Evolutionary conservation across 1,140 invertebrate genomes (phyloP), one percentile per base, ranked within the genome.

Genomic region (Acromyrmex charruanus): DNA sequence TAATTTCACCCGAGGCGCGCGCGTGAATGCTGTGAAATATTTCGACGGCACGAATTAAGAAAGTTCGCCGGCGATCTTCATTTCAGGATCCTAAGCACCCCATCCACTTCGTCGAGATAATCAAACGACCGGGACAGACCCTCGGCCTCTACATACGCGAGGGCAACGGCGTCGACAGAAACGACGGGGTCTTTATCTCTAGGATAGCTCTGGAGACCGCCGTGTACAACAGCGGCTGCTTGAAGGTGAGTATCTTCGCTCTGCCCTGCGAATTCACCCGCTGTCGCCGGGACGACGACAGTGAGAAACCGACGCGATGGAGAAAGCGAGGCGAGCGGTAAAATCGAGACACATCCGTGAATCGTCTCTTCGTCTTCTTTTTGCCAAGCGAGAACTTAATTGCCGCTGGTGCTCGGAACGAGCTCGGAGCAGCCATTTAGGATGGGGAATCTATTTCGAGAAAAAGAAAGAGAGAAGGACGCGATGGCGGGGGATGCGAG

Each of bases 51-150:
- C 44, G 21, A 71, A 55, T 51, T 86, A 82, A 81, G 71, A 74
- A 74, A 74, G 39, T 74, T 74, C 55, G 25, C 18, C 21, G 25
- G 49, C 51, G 28, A 65, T 89, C 89, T 59, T 92, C 90, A 85
- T 92, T 92, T 14, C 95, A 98, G 97, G 98, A 98, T 95, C 96
- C 97, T 44, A 97, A 98, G 89, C 97, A 98, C 94, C 96, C 97
- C 89, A 98, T 99, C 68, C 98, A 99, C 95, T 98, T 99, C 93
- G 99, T 99, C 87, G 99, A 99, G 96, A 99, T 99, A 93, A 99
- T 99, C 86, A 99, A 99, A 95, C 97, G 99, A 91, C 99, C 99
- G 2, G 99, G 99, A 31, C 99, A 99, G 96, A 99, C 99, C 7
- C 96, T 99, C 72, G 99, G 99, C 61, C 97, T 99, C 77, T 99